Percentiles rank a stretch among this genome's conserved stretches.
Evolutionary conservation across 2,113 vertebrate genomes (phyloP).

Genomic region (Platysternon megacephalum): DNA sequence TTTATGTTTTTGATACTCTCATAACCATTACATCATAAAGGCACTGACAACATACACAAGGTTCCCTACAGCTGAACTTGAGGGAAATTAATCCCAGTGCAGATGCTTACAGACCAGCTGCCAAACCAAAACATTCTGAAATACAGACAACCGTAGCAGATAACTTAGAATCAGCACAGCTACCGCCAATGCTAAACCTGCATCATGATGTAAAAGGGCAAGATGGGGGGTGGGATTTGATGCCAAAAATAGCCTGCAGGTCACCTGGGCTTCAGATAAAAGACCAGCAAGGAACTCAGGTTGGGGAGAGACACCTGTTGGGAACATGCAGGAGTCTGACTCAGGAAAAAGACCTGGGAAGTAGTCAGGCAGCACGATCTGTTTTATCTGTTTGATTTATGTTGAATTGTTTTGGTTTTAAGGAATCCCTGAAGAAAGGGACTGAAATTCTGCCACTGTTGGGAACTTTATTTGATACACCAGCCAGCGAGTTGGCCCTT

Average conservation of each 20-base stretch:
- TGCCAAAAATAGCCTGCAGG: neutral
- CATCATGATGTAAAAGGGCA: neutral
- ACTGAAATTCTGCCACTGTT: neutral
- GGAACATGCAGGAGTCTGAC: neutral
- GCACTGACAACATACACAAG: neutral
- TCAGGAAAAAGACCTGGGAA: neutral
- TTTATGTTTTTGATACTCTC: neutral
- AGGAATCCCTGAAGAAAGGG: slow-evolving; percentile 15
- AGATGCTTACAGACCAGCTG: neutral
- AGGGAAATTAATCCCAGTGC: neutral
- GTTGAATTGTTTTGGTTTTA: neutral
- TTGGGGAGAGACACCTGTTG: neutral
- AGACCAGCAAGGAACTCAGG: neutral
- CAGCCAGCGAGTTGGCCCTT: neutral
- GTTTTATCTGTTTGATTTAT: neutral
- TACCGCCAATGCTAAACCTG: neutral
- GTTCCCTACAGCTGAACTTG: neutral
- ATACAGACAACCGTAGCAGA: neutral
- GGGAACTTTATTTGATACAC: slow-evolving; percentile 13
- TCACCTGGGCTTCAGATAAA: neutral
- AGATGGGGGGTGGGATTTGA: neutral
- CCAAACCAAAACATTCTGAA: neutral
- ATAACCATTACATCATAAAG: neutral
- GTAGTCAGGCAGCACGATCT: neutral
- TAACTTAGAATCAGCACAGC: neutral